These are phyloP conservation scores for Pangasius sanitwongsei DNA, from an alignment of 2,797 vertebrate genomes.

Conservation along the genomic window DNA sequence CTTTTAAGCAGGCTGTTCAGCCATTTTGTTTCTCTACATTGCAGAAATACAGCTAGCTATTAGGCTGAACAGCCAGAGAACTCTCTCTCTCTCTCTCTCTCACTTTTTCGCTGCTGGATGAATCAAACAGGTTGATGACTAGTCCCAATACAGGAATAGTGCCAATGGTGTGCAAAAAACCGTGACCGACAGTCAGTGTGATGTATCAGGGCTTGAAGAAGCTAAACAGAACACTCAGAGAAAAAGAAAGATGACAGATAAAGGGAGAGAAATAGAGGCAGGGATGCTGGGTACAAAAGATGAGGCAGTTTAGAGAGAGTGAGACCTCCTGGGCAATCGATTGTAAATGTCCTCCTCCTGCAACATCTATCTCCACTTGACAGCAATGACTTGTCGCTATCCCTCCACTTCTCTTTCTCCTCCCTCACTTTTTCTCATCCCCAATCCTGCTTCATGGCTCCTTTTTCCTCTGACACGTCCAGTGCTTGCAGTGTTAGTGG, in stretches of 20 bases:
- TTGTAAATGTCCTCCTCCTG: slow-evolving; percentile 38
- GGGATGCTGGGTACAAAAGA: slow-evolving; percentile 3
- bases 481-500: slow-evolving; percentile 37
- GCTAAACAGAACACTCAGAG: slow-evolving; percentile 2
- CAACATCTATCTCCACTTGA: slow-evolving; percentile 40
- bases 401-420: slow-evolving; percentile 25
- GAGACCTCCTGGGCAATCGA: slow-evolving; percentile 39
- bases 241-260: slow-evolving; percentile 8
- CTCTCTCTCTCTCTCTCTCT: neutral
- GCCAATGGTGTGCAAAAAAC: neutral
- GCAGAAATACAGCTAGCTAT: neutral
- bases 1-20: neutral
- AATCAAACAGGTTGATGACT: slow-evolving; percentile 1
- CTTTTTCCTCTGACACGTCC: slow-evolving; percentile 57
- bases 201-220: neutral
- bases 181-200: neutral
- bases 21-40: neutral
- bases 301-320: slow-evolving; percentile 12
- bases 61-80: neutral
- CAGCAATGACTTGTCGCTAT: slow-evolving; percentile 23
- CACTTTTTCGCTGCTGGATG: neutral
- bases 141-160: neutral
- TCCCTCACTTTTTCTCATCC: slow-evolving; percentile 21
- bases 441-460: slow-evolving; percentile 19
- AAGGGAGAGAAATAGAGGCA: neutral